Conservation (phyloP, 2,797 vertebrate species). For the Clarias pachynema region DNA sequence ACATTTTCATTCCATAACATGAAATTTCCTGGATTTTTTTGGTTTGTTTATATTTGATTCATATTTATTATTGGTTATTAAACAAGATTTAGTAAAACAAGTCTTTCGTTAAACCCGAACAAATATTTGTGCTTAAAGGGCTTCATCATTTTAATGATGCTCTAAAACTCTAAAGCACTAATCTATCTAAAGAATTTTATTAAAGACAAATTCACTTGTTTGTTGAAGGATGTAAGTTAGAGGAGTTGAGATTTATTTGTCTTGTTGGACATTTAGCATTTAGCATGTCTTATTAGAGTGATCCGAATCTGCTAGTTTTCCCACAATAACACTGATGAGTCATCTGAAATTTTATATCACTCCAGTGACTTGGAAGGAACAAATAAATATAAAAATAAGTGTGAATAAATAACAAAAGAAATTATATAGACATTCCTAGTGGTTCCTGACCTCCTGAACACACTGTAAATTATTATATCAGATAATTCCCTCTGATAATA, state of each 20-base stretch:
- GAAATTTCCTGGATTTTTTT: neutral
- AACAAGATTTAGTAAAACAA: neutral
- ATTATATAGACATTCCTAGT: neutral
- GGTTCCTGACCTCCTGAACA: neutral
- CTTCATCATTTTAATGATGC: neutral
- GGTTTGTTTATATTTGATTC: neutral
- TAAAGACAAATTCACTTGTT: neutral
- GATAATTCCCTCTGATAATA: neutral
- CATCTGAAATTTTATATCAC: neutral
- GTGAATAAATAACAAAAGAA: neutral
- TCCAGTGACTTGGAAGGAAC: neutral
- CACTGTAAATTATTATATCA: neutral
- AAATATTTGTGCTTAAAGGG: neutral
- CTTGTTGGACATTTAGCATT: neutral
- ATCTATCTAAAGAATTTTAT: neutral
- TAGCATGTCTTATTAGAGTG: neutral
- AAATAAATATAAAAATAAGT: neutral
- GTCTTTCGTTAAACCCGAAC: neutral
- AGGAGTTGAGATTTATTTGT: neutral
- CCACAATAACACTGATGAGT: neutral
- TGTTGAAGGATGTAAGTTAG: neutral
- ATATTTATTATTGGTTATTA: neutral
- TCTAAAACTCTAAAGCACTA: too few species aligned
- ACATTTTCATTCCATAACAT: neutral
- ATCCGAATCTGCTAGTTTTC: neutral